Evolutionary conservation across 2,888 invertebrate genomes (phyloP).

Genomic region (Coleophora deauratella): DNA sequence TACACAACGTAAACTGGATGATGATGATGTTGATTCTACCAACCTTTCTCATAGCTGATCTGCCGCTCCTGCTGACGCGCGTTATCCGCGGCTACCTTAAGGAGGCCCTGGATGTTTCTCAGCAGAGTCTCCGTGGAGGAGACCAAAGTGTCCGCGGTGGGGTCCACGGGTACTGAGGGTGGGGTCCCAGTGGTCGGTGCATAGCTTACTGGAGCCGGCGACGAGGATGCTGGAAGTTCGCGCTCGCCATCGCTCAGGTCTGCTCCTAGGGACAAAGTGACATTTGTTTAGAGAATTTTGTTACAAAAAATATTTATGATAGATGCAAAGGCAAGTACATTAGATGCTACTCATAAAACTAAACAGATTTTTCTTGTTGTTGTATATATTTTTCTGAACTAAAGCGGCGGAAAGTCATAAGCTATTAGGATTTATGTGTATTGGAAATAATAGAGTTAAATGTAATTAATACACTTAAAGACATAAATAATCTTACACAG

Average conservation of each 20-base stretch:
- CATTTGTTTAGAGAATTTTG: background rate
- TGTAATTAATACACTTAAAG: no score
- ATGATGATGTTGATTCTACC: slow-evolving; percentile 15
- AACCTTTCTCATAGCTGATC: slow-evolving; percentile 97
- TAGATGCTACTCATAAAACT: no score
- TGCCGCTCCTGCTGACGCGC: slow-evolving; percentile 97
- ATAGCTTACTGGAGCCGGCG: slow-evolving; percentile 84
- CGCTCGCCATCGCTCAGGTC: slow-evolving; percentile 85
- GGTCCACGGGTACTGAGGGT: slow-evolving; percentile 60
- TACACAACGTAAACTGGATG: no score
- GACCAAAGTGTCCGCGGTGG: slow-evolving; percentile 69
- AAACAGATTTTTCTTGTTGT: no score
- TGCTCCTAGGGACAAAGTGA: slow-evolving; percentile 46
- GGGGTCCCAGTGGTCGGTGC: slow-evolving; percentile 79
- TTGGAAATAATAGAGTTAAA: no score
- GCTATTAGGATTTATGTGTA: no score
- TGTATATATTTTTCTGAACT: no score
- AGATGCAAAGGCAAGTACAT: no score
- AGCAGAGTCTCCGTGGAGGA: slow-evolving; percentile 95
- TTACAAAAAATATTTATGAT: background rate
- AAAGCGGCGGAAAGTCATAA: no score
- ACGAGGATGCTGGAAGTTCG: slow-evolving; percentile 77
- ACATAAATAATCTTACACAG: no score
- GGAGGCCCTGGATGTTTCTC: slow-evolving; percentile 94
- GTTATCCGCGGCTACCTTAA: slow-evolving; percentile 98